phyloP scores from a whole-genome alignment of 2,113 vertebrate species.

The Spea bombifrons region DNA sequence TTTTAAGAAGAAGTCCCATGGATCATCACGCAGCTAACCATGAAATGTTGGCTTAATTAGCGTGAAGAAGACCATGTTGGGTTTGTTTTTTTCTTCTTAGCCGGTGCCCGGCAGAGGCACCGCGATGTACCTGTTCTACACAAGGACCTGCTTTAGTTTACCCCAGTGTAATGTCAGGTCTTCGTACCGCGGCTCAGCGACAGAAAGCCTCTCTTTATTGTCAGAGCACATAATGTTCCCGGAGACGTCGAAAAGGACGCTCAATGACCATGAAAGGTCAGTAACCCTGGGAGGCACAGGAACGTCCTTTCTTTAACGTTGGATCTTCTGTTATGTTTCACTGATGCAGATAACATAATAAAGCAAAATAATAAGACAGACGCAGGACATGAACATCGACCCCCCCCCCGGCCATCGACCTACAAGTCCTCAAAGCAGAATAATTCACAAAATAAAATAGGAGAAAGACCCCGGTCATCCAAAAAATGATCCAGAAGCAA shows the following conservation, averaged over 20 bases:
- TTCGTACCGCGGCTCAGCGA: fast-evolving
- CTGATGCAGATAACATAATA: not conserved
- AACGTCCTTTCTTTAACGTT: not conserved
- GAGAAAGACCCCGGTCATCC: no score
- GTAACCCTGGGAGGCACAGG: slow-evolving; percentile 24
- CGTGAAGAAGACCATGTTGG: not conserved
- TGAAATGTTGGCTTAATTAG: not conserved
- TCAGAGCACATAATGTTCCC: slow-evolving; percentile 50
- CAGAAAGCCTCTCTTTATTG: slow-evolving; percentile 13
- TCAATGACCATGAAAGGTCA: slow-evolving; percentile 56
- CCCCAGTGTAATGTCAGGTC: not conserved
- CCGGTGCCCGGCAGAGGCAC: no score
- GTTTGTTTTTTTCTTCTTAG: no score
- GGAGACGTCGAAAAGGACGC: not conserved
- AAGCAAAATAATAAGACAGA: not conserved
- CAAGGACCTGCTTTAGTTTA: not conserved
- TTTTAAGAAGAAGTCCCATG: no score
- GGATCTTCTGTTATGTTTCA: not conserved
- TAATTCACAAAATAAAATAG: no score
- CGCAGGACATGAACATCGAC: not conserved
- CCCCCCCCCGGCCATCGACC: no score
- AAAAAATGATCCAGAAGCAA: no score
- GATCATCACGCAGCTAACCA: no score
- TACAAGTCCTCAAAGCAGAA: no score
- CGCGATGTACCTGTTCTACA: no score